Evolutionary conservation across 92 coral and sea anemone genomes (phyloP).

Genomic region (Ricordea florida): DNA sequence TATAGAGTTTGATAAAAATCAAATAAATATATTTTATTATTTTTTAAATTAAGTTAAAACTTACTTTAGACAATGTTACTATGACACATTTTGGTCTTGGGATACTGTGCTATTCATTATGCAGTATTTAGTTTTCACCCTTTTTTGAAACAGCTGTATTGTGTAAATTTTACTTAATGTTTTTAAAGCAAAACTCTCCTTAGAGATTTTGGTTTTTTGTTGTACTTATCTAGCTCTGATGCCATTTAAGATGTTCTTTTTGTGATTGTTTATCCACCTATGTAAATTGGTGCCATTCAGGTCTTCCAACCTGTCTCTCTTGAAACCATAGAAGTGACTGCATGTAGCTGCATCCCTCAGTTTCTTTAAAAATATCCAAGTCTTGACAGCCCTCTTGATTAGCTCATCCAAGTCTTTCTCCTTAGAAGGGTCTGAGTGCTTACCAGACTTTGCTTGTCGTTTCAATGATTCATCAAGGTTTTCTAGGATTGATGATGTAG

Average conservation of each 20-base stretch:
- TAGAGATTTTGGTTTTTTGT: no score
- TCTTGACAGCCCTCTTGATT: not conserved
- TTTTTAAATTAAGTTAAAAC: no score
- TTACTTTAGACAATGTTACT: no score
- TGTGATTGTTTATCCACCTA: slow-evolving; percentile 7
- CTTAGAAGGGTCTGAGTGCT: not conserved
- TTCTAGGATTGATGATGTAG: not conserved
- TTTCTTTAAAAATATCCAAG: not conserved
- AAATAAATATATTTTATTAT: no score
- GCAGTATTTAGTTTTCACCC: no score
- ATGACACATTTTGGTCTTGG: no score
- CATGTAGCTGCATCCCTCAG: not conserved
- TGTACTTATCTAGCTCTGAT: no score
- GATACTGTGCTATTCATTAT: no score
- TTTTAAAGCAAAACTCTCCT: no score
- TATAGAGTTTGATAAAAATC: no score
- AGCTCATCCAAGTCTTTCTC: slow-evolving; percentile 2
- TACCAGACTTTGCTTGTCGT: not conserved
- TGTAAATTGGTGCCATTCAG: not conserved
- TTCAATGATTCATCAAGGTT: not conserved
- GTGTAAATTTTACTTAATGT: no score
- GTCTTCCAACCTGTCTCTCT: not conserved
- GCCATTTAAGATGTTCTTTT: not conserved
- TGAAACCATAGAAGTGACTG: not conserved
- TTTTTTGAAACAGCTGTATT: no score